Base-by-base conservation (phyloP, 2,888 invertebrate genomes). In the Lucinisca nassula region DNA sequence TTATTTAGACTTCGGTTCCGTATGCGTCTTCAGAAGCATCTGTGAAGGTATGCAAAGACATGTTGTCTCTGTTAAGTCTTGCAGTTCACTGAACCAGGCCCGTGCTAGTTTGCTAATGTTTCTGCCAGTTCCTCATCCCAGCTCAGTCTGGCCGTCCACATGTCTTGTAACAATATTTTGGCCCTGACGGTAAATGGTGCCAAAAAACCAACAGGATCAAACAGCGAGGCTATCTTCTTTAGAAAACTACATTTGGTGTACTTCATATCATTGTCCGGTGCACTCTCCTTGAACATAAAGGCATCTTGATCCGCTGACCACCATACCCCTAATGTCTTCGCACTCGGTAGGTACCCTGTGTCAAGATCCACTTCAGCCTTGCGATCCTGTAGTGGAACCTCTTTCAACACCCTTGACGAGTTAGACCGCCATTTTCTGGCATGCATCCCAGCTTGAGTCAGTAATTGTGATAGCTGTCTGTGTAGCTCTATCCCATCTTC, bases 161-260 rank as follows among this genome's bases (percentile, higher is more conserved):
- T 82, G 40, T 92, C 76, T 83, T 95, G 94, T 2, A 94, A 51
- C 10, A 95, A 67, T 3, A 94, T 94, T 94, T n/a, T n/a, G 0
- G 86, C 91, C 21, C 87, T 79, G 0, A 95, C 81, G 0, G 85
- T 79, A 21, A 91, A 84, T 8, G 92, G 93, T 12, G 87, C 79
- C 1, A 94, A n/a, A 72, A 95, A 88, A 70, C 95, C 95, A 14
- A 94, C 67, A 0, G 95, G 95, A 81, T 95, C 95, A 81, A 92
- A 95, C 0, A 93, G 14, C 0, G 82, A 84, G 76, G 93, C 95
- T 2, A 94, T 81, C 10, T 85, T 38, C 21, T 80, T 84, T 10
- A 93, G 75, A 38, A 93, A 58, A 27, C 86, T 85, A 17, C 93
- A 49, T 76, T 95, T 95, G 0, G 94, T 95, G 17, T 67, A 70